A percentile compares a stretch with the other conserved stretches of the same genome.
phyloP scores from a whole-genome alignment of 2,888 invertebrate genomes.

The Drosophila histrio region DNA sequence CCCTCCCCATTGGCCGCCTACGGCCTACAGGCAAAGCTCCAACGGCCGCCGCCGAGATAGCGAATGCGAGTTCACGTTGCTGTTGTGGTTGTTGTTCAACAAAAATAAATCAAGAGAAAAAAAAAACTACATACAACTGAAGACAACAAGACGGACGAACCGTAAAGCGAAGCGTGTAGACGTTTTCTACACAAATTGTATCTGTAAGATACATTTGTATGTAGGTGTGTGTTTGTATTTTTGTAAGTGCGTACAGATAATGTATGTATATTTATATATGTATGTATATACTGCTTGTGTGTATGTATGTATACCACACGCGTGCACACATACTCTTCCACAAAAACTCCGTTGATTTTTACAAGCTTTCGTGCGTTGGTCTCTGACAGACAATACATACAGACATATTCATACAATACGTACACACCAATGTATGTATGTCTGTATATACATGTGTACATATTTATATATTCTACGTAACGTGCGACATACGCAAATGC shows the following conservation, averaged over 20 bases:
- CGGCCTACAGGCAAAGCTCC: constrained; percentile 4
- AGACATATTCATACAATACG: constrained; percentile 6
- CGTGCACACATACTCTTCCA: constrained; percentile 10
- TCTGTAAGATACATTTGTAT: constrained; percentile 34
- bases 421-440: not conserved
- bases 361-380: constrained; percentile 68
- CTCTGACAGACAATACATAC: constrained; percentile 33
- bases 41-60: constrained; percentile 38
- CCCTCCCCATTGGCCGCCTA: constrained; percentile 9
- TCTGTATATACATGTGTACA: not conserved
- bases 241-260: constrained; percentile 17
- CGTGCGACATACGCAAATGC: constrained; percentile 60
- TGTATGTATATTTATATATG: constrained; percentile 6
- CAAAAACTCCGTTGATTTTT: constrained; percentile 37
- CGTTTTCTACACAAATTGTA: constrained; percentile 46
- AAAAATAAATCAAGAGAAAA: constrained; percentile 25
- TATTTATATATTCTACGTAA: too few species aligned
- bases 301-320: constrained; percentile 8
- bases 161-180: constrained; percentile 5
- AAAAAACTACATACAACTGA: constrained; percentile 24
- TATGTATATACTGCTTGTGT: constrained; percentile 2
- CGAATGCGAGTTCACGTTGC: constrained; percentile 50
- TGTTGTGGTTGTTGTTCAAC: constrained; percentile 38
- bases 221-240: constrained; percentile 3
- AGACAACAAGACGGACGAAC: constrained; percentile 36